Evolutionary conservation across 2,797 vertebrate genomes (phyloP).

Genomic region (Hapalemur alaotrensis): DNA sequence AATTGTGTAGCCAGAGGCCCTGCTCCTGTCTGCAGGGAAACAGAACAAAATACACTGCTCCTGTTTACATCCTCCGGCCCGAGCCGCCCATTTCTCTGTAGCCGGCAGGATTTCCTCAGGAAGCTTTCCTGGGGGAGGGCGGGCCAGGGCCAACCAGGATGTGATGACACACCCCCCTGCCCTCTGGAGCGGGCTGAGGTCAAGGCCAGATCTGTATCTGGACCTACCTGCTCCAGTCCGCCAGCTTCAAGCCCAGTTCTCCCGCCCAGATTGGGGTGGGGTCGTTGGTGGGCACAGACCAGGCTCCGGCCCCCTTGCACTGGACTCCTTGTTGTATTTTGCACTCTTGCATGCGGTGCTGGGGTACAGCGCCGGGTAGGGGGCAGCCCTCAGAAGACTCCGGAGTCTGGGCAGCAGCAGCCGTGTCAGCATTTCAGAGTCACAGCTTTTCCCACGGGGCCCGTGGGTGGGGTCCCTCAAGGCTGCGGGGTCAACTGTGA

Average conservation of each 20-base stretch:
- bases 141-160: slow-evolving; percentile 32
- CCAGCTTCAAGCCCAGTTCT: not conserved
- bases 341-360: not conserved
- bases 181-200: not conserved
- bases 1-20: not conserved
- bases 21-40: not conserved
- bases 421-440: not conserved
- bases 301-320: slow-evolving; percentile 21
- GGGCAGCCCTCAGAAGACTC: not conserved
- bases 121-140: slow-evolving; percentile 60
- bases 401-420: too few relatives aligned
- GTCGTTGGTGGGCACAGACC: not conserved
- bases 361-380: slow-evolving; percentile 46
- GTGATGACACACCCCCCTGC: not conserved
- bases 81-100: slow-evolving; percentile 47
- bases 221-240: not conserved
- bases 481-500: not conserved
- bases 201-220: not conserved
- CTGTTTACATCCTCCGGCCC: slow-evolving; percentile 60
- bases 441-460: not conserved
- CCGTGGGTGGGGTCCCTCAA: not conserved
- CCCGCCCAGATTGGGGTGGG: not conserved
- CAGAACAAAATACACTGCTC: slow-evolving; percentile 29
- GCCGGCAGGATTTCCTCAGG: slow-evolving; percentile 77
- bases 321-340: not conserved